Evolutionary conservation across 1,140 invertebrate genomes (phyloP), one percentile per base, ranked within the genome.

Genomic region (Frieseomelitta varia): DNA sequence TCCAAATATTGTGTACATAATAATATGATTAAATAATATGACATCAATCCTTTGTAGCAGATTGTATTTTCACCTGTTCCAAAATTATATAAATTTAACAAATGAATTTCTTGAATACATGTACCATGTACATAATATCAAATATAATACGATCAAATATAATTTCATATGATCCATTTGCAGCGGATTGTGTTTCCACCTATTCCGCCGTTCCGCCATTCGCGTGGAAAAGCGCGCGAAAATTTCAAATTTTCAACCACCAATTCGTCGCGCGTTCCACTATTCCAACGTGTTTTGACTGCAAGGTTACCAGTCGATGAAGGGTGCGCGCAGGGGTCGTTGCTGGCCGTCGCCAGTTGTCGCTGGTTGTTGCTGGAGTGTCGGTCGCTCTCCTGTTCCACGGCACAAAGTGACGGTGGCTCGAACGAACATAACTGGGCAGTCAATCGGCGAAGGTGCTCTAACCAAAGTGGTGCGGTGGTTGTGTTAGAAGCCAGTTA

Each of bases 271-370:
- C 0, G 2, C 8, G 14, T 53, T 34, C 30, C 56, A 15, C 2
- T 2, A 10, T 30, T 67, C 30, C 76, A 21, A 1, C 1, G 6
- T 11, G 12, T 65, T 27, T 24, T n/a, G 2, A 0, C 19, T 8
- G 2, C 3, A 30, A 27, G 58, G 19, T 83, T 83, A 84, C 81
- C 75, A 71, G 47, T 78, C 34, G 74, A 68, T 27, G 39, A 21
- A 83, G 81, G 81, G 81, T 84, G 81, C 55, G 55, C 17, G 47
- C 47, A 89, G 58, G 84, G 84, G 71, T 86, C 87, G 77, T 81
- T 65, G 69, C 12, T 67, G 67, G 19, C 24, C 74, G 79, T 77
- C 80, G 77, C 87, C 78, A 89, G 88, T 78, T 85, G 88, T 89
- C 88, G 88, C 87, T 89, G 87, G 51, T 1, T 79, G 63, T 85